Conservation (phyloP, 2,797 vertebrate genomes). For the Natrix natrix region DNA sequence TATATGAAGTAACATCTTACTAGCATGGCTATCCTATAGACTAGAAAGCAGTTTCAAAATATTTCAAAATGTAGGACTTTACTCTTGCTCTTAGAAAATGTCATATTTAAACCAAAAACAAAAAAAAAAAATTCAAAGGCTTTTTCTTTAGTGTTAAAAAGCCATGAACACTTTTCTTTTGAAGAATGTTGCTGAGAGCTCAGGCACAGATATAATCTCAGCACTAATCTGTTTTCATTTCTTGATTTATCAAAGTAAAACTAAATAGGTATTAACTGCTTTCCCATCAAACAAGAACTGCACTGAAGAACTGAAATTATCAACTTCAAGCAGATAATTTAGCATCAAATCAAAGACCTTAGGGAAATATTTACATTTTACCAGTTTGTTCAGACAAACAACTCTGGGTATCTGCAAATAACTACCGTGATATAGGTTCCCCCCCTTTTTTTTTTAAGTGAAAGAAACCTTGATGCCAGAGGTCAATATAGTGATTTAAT, state of each 20-base stretch:
- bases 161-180: not conserved
- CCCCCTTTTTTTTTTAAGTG: conserved; percentile 23
- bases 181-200: conserved; percentile 22
- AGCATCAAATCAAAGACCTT: conserved; percentile 60
- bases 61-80: not conserved
- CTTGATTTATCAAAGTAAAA: conserved; percentile 51
- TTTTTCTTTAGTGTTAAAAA: not conserved
- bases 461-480: conserved; percentile 64
- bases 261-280: conserved; percentile 59
- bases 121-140: not conserved
- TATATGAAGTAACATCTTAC: not conserved
- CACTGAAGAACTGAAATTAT: conserved; percentile 62
- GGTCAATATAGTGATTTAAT: conserved; percentile 72
- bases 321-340: conserved; percentile 66
- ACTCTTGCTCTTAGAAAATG: not conserved
- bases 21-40: not conserved
- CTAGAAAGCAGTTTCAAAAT: not conserved
- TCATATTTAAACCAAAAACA: not conserved
- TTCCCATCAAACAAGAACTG: conserved; percentile 56
- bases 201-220: not conserved
- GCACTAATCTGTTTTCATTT: conserved; percentile 56
- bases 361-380: conserved; percentile 71
- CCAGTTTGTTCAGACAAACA: conserved; percentile 65
- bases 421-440: conserved; percentile 39
- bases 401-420: conserved; percentile 66